Evolutionary conservation across 1,140 invertebrate genomes (phyloP).

Genomic region (Lepidostoma basale): DNA sequence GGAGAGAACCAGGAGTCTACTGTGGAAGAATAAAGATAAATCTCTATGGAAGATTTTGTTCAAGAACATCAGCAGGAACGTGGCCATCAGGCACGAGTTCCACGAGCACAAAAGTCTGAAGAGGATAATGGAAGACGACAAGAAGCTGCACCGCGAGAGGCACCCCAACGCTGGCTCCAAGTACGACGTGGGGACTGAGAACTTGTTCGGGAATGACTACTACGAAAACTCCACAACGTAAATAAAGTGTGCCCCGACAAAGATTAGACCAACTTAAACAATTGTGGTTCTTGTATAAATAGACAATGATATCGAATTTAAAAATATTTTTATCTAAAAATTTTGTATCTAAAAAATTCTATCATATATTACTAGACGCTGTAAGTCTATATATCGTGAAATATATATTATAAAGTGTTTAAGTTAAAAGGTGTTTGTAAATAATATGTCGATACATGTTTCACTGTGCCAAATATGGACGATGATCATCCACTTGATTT

Average conservation of each 20-base stretch:
- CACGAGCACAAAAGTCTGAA: slow-evolving; percentile 58
- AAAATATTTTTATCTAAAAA: slow-evolving; percentile 36
- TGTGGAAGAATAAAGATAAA: slow-evolving; percentile 62
- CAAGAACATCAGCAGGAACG: slow-evolving; percentile 61
- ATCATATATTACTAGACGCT: slow-evolving; percentile 7
- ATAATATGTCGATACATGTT: slow-evolving; percentile 25
- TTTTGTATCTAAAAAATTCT: slow-evolving; percentile 32
- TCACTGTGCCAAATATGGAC: slow-evolving; percentile 39
- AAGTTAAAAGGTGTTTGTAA: slow-evolving; percentile 20
- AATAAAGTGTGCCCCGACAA: background rate
- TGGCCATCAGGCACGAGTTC: slow-evolving; percentile 58
- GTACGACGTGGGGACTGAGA: slow-evolving; percentile 35
- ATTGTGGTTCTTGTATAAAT: slow-evolving; percentile 21
- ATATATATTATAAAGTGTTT: slow-evolving; percentile 24
- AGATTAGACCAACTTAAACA: slow-evolving; percentile 8
- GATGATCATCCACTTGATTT: background rate
- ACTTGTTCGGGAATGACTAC: slow-evolving; percentile 34
- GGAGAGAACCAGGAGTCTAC: slow-evolving; percentile 60
- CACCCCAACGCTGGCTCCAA: slow-evolving; percentile 27
- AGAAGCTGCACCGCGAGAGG: slow-evolving; percentile 25
- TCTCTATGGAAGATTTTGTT: slow-evolving; percentile 60
- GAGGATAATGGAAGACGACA: slow-evolving; percentile 46
- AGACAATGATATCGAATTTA: background rate
- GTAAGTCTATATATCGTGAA: slow-evolving; percentile 18
- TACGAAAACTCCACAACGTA: slow-evolving; percentile 38